Conservation (phyloP, 2,888 invertebrate species). For the Phlogophora meticulosa region DNA sequence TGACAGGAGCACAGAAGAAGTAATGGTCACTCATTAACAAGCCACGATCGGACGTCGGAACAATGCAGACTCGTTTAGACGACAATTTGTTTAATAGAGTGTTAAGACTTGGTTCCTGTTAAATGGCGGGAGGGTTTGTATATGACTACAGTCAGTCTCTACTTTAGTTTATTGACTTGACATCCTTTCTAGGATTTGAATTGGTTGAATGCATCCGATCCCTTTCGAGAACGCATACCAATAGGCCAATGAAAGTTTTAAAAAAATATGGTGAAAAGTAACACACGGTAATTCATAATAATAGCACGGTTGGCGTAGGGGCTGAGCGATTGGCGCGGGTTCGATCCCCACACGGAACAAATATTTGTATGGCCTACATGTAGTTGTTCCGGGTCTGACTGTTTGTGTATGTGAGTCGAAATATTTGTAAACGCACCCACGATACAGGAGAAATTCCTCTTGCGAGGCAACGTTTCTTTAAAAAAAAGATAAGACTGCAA, state of each 20-base stretch:
- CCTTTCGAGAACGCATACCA: rapidly evolving
- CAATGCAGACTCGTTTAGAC: constrained; percentile 64
- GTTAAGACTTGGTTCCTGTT: constrained; percentile 60
- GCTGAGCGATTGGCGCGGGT: too few relatives aligned
- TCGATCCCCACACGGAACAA: too few relatives aligned
- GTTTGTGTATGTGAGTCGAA: too few relatives aligned
- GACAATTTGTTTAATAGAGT: constrained; percentile 62
- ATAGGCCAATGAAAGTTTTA: neutral
- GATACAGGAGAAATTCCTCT: too few relatives aligned
- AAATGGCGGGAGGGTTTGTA: constrained; percentile 60
- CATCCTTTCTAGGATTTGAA: neutral
- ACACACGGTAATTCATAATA: too few relatives aligned
- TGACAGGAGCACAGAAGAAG: constrained; percentile 65
- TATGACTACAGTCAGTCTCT: constrained; percentile 49
- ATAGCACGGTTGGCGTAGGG: too few relatives aligned
- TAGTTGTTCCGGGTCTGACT: too few relatives aligned
- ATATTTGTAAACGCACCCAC: too few relatives aligned
- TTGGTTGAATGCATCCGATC: constrained; percentile 2
- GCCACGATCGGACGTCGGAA: constrained; percentile 40
- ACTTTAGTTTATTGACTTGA: constrained; percentile 22
- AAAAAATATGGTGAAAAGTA: too few relatives aligned
- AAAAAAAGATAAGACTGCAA: too few relatives aligned
- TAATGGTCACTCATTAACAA: constrained; percentile 73
- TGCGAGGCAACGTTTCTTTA: too few relatives aligned
- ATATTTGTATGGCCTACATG: too few relatives aligned